Percentiles rank a stretch among this genome's conserved stretches.
phyloP scores from a whole-genome alignment of 2,797 vertebrate genomes.

The Pseudochaenichthys georgianus region DNA sequence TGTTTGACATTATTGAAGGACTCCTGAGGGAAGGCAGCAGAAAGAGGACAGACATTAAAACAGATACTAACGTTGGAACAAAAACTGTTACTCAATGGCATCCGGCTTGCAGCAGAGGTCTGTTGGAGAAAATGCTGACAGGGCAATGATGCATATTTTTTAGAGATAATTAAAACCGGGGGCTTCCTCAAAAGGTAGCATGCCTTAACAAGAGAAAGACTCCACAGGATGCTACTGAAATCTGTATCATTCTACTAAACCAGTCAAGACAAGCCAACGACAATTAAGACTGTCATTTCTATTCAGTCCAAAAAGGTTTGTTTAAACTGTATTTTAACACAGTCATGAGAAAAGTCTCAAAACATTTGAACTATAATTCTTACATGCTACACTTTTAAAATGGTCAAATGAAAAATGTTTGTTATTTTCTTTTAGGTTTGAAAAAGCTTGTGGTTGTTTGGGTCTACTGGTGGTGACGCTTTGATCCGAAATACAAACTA shows the following conservation, averaged over 20 bases:
- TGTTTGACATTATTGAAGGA: constrained; percentile 98
- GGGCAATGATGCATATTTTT: background rate
- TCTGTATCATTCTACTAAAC: background rate
- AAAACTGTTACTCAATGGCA: background rate
- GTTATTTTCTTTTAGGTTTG: too few relatives aligned
- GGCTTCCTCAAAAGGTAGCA: background rate
- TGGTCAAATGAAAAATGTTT: too few relatives aligned
- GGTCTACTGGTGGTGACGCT: too few relatives aligned
- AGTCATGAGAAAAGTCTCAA: background rate
- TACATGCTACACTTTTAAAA: background rate
- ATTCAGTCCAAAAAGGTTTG: background rate
- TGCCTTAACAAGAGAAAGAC: background rate
- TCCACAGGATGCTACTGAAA: background rate
- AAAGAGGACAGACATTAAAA: background rate
- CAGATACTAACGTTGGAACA: background rate
- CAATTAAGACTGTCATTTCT: too few relatives aligned
- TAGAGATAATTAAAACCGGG: background rate
- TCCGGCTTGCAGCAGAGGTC: background rate
- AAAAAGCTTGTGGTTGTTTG: too few relatives aligned
- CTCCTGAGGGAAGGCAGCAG: constrained; percentile 81
- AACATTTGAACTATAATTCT: background rate
- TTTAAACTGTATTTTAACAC: background rate
- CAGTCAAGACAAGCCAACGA: too few relatives aligned
- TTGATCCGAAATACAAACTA: too few relatives aligned
- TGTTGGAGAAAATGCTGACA: background rate